Evolutionary conservation across 2,797 vertebrate genomes (phyloP).

Genomic region (Coccyzus lansbergi): DNA sequence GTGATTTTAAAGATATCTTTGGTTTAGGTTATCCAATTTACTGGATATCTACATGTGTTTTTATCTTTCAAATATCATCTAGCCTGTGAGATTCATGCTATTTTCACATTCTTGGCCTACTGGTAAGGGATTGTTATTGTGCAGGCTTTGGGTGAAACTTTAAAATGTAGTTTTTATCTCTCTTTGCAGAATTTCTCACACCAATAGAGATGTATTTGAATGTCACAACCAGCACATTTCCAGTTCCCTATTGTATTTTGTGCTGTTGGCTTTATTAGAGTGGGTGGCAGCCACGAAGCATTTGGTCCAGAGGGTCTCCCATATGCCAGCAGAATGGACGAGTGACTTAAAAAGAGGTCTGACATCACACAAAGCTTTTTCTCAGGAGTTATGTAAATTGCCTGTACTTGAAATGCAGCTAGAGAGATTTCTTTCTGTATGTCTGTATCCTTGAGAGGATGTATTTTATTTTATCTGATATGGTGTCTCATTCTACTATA

Average conservation of each 20-base stretch:
- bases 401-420: neutral
- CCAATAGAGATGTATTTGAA: neutral
- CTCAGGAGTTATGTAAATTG: neutral
- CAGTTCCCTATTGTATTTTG: neutral
- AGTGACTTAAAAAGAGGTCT: neutral
- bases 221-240: neutral
- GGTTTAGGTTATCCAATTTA: neutral
- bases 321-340: neutral
- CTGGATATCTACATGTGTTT: neutral
- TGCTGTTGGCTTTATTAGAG: neutral
- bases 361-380: neutral
- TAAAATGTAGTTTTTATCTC: neutral
- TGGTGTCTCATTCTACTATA: constrained; percentile 47
- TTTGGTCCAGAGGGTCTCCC: neutral
- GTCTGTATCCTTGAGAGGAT: constrained; percentile 35
- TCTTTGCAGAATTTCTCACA: neutral
- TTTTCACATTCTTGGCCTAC: neutral
- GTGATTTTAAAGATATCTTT: neutral
- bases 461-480: constrained; percentile 58
- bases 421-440: neutral
- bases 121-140: neutral
- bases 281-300: accelerated
- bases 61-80: neutral
- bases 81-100: neutral
- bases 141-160: neutral